phyloP scores from a whole-genome alignment of 2,113 vertebrate species.

The Struthidea cinerea region DNA sequence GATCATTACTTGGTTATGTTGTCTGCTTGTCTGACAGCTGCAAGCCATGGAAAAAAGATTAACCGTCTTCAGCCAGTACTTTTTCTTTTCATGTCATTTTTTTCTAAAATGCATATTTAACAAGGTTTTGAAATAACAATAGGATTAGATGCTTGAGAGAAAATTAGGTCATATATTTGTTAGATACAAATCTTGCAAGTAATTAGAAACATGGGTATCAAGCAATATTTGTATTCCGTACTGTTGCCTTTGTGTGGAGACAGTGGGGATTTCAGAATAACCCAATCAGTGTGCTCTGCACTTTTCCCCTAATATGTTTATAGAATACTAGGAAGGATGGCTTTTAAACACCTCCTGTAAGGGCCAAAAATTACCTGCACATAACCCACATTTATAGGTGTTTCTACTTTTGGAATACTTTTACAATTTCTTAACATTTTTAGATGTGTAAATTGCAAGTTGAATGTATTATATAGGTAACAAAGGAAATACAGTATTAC shows the following conservation, averaged over 20 bases:
- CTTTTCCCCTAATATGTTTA: neutral
- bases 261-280: conserved; percentile 53
- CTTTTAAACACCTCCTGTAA: neutral
- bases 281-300: neutral
- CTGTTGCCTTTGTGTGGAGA: conserved; percentile 26
- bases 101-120: conserved; percentile 33
- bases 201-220: conserved; percentile 43
- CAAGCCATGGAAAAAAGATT: neutral
- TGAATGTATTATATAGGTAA: neutral
- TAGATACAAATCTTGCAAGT: conserved; percentile 28
- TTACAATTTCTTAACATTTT: neutral
- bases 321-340: neutral
- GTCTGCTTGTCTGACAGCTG: neutral
- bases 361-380: neutral
- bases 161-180: conserved; percentile 58
- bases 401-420: neutral
- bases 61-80: neutral
- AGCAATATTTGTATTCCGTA: conserved; percentile 34
- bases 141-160: conserved; percentile 29
- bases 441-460: neutral
- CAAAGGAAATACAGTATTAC: neutral
- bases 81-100: neutral
- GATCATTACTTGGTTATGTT: neutral
- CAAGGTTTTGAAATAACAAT: conserved; percentile 41
- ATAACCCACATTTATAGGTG: neutral